Evolutionary conservation across 2,113 vertebrate genomes (phyloP).

Genomic region (Atherinomorus stipes): DNA sequence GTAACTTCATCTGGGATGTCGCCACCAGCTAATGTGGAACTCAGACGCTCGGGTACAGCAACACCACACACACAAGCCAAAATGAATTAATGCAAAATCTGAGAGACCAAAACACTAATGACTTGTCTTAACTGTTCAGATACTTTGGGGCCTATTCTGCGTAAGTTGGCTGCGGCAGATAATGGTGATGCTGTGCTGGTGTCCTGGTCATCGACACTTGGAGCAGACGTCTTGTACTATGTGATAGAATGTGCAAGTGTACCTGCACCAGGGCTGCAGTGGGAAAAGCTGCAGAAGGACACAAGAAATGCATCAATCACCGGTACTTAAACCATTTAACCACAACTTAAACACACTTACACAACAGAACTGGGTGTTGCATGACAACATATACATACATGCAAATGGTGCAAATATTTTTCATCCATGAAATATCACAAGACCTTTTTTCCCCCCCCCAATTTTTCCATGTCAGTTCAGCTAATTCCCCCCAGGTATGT

Average conservation of each 20-base stretch:
- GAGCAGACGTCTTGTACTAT: constrained; percentile 47
- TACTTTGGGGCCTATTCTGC: constrained; percentile 42
- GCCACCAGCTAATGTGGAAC: constrained; percentile 67
- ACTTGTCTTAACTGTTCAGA: constrained; percentile 47
- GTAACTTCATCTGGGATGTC: constrained; percentile 75
- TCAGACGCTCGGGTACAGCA: constrained; percentile 71
- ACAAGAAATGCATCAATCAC: constrained; percentile 53
- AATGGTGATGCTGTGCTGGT: constrained; percentile 42
- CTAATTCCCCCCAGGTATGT: too few relatives aligned
- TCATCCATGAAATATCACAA: background rate
- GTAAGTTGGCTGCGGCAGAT: constrained; percentile 19
- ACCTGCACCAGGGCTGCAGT: constrained; percentile 42
- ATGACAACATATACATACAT: background rate
- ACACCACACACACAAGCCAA: background rate
- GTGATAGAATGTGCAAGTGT: constrained; percentile 73
- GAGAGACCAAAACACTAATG: fast-evolving
- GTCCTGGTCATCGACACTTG: constrained; percentile 59
- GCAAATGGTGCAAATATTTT: background rate
- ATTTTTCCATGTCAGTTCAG: too few relatives aligned
- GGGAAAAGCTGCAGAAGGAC: constrained; percentile 65
- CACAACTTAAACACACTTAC: background rate
- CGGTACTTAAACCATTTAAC: constrained; percentile 58
- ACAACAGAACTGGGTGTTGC: too few relatives aligned
- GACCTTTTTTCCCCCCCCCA: too few relatives aligned
- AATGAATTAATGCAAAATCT: background rate